Evolutionary conservation across 2,113 vertebrate genomes (phyloP), one percentile per base, ranked within the genome.

Genomic region (Irena cyanogastra): DNA sequence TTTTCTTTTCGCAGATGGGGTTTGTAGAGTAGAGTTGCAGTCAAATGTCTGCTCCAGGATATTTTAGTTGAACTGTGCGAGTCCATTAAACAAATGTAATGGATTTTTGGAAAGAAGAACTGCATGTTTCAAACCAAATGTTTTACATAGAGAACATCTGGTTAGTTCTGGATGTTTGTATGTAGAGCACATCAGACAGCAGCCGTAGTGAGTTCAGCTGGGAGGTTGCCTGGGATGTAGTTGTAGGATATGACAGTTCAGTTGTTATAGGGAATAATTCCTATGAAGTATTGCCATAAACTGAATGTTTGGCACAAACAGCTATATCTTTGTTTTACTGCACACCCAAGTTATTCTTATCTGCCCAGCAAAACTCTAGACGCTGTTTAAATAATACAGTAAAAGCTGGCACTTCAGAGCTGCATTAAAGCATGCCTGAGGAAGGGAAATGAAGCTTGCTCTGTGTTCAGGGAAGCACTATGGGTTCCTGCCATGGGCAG

Each of bases 141-240:
- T 98, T 98, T 98, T 97, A 97, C 98, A 98, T 89, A 97, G 96
- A 97, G 98, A 98, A 98, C 98, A 98, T 98, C 98, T 98, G 98
- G 98, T 97, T 97, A 97, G 87, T 93, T 94, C 94, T 97, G 80
- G 96, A 96, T 97, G 93, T 98, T 97, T 97, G 95, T 97, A 81
- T 95, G 95, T 95, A 83, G 91, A 96, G 95, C 84, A 95, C 97
- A 98, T 97, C 97, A 97, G 97, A 98, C 95, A 94, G 97, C 97
- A 97, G 94, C 97, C 91, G 27, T 98, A 95, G 94, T 77, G 94
- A 97, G 91, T 95, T 97, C 97, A 84, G 92, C 94, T 94, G 97
- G 95, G 97, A 97, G 95, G 96, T 93, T 98, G 97, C 97, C 97
- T 97, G 96, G 97, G 96, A 95, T 96, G 91, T 92, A 97, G 97